phyloP scores from a whole-genome alignment of 1,140 invertebrate genomes.

The Nautilus pompilius region DNA sequence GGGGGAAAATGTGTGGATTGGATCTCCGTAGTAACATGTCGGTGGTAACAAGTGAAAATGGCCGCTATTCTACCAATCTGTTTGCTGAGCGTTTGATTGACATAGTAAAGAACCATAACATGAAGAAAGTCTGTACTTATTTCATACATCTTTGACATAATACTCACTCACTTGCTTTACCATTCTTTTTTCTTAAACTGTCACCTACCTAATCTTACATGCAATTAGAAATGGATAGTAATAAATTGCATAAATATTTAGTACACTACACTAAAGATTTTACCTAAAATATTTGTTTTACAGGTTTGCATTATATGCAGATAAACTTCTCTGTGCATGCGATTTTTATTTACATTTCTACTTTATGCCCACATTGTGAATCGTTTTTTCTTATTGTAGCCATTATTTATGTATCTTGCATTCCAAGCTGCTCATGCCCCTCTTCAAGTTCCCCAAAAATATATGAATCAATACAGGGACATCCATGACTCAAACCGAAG shows the following conservation, averaged over 20 bases:
- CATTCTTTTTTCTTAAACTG: neutral
- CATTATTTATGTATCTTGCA: slow-evolving; percentile 45
- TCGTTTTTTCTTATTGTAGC: slow-evolving; percentile 33
- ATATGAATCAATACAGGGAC: slow-evolving; percentile 37
- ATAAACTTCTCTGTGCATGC: neutral
- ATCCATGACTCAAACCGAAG: slow-evolving; percentile 46
- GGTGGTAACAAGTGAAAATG: slow-evolving; percentile 13
- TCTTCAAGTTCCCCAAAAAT: slow-evolving; percentile 45
- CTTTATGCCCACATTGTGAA: too few species aligned
- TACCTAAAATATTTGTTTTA: neutral
- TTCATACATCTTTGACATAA: neutral
- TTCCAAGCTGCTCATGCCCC: slow-evolving; percentile 47
- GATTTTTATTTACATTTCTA: too few species aligned
- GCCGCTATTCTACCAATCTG: slow-evolving; percentile 32
- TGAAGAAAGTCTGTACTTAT: slow-evolving; percentile 15
- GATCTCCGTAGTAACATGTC: slow-evolving; percentile 25
- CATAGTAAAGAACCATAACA: slow-evolving; percentile 28
- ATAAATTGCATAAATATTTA: neutral
- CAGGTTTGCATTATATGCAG: neutral
- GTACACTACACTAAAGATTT: neutral
- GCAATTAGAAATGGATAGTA: neutral
- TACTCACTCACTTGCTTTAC: neutral
- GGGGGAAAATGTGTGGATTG: slow-evolving; percentile 22
- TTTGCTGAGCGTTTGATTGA: slow-evolving; percentile 29
- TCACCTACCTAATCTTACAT: neutral